Conservation (phyloP, 2,888 invertebrate species). For the Loripinus fragilis region DNA sequence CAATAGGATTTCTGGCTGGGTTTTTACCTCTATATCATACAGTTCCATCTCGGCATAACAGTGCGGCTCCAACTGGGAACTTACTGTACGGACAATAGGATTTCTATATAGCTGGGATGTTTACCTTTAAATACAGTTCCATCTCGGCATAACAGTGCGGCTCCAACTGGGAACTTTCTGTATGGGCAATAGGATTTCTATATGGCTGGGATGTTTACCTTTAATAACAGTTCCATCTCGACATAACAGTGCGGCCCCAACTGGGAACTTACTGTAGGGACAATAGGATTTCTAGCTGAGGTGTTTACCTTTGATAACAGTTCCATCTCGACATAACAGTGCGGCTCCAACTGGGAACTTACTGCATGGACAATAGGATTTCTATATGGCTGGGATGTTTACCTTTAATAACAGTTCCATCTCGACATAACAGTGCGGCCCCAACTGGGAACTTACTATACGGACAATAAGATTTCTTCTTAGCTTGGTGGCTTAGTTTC, state of each 20-base stretch:
- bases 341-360: slow-evolving; percentile 80
- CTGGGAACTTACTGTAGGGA: slow-evolving; percentile 80
- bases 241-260: slow-evolving; percentile 78
- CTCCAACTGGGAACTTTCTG: slow-evolving; percentile 80
- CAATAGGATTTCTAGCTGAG: slow-evolving; percentile 69
- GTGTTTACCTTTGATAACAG: slow-evolving; percentile 86
- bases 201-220: no score
- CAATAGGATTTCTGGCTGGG: no score
- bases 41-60: slow-evolving; percentile 73
- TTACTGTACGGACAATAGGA: slow-evolving; percentile 79
- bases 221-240: slow-evolving; percentile 69
- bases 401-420: slow-evolving; percentile 85
- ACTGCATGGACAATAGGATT: slow-evolving; percentile 78
- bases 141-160: slow-evolving; percentile 75
- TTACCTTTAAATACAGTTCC: slow-evolving; percentile 85
- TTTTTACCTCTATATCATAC: no score
- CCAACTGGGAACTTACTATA: slow-evolving; percentile 82
- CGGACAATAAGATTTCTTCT: slow-evolving; percentile 71
- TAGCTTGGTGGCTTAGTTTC: slow-evolving; percentile 64
- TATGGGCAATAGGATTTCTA: slow-evolving; percentile 81
- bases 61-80: slow-evolving; percentile 79
- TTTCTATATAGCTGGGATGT: slow-evolving; percentile 67
- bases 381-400: slow-evolving; percentile 68
- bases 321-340: slow-evolving; percentile 72
- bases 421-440: slow-evolving; percentile 74